phyloP scores from a whole-genome alignment of 2,888 invertebrate genomes.

The Leucophenga montana region DNA sequence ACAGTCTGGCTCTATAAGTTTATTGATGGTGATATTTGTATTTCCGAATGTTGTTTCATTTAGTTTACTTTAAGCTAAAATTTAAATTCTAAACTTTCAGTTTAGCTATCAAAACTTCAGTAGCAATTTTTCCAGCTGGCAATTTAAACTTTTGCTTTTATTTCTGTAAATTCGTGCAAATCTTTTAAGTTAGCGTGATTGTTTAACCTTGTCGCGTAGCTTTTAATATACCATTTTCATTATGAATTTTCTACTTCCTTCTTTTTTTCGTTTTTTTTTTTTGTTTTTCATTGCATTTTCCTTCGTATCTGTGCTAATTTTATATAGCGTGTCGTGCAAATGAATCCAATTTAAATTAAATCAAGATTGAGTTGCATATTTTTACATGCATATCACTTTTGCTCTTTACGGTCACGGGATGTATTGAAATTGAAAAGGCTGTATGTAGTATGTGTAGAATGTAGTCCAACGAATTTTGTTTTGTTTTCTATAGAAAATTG shows the following conservation, averaged over 20 bases:
- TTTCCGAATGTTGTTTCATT: too few species aligned
- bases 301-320: background rate
- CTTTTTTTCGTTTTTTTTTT: too few species aligned
- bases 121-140: background rate
- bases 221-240: slow-evolving; percentile 43
- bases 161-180: background rate
- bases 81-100: too few species aligned
- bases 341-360: background rate
- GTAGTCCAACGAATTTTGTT: too few species aligned
- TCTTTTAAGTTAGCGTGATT: slow-evolving; percentile 49
- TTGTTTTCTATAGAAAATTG: too few species aligned
- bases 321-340: background rate
- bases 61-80: too few species aligned
- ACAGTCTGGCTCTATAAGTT: too few species aligned
- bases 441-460: too few species aligned
- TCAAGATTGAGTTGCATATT: background rate
- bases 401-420: background rate
- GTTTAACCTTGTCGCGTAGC: slow-evolving; percentile 56
- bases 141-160: slow-evolving; percentile 1
- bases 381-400: background rate
- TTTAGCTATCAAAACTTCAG: too few species aligned
- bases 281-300: background rate
- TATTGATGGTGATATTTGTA: too few species aligned
- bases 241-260: slow-evolving; percentile 1
- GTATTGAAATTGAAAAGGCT: background rate